A percentile compares a stretch with the other conserved stretches of the same genome.
Evolutionary conservation across 2,113 vertebrate species (phyloP).

Genomic region (Oncorhynchus mykiss): DNA sequence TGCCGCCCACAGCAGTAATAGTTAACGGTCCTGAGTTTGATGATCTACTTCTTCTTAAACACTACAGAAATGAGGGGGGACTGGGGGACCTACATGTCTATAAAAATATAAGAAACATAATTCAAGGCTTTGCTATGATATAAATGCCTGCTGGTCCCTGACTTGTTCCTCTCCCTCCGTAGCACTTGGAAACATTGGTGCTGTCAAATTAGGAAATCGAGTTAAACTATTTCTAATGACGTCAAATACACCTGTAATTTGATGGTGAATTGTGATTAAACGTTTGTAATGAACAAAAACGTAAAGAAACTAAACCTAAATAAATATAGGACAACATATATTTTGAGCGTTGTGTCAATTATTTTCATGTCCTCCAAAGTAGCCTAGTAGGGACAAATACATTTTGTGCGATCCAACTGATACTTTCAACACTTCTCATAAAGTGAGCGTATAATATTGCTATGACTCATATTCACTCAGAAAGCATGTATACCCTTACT

Average conservation of each 20-base stretch:
- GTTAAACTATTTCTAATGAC: slow-evolving; percentile 6
- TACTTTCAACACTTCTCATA: slow-evolving; percentile 16
- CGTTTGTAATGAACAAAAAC: not conserved
- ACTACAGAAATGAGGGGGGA: slow-evolving; percentile 1
- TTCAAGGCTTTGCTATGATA: slow-evolving; percentile 33
- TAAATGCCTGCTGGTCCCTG: slow-evolving; percentile 6
- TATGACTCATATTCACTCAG: not conserved
- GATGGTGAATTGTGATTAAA: not conserved
- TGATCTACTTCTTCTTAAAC: slow-evolving; percentile 21
- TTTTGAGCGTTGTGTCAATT: not conserved
- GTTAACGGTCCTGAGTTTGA: slow-evolving; percentile 16
- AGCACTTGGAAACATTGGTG: slow-evolving; percentile 60
- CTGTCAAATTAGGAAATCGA: slow-evolving; percentile 17
- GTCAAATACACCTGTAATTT: not conserved
- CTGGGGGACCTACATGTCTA: not conserved
- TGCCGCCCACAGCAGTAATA: not conserved
- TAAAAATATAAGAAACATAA: slow-evolving; percentile 27
- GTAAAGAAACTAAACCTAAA: not conserved
- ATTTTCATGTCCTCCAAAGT: not conserved
- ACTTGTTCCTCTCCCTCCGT: slow-evolving; percentile 18
- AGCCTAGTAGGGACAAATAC: not conserved
- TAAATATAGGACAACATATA: no score
- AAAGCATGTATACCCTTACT: not conserved
- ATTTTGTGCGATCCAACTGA: not conserved
- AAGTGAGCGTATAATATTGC: slow-evolving; percentile 1